phyloP scores from a whole-genome alignment of 2,113 vertebrate species.

The Syrrhaptes paradoxus region DNA sequence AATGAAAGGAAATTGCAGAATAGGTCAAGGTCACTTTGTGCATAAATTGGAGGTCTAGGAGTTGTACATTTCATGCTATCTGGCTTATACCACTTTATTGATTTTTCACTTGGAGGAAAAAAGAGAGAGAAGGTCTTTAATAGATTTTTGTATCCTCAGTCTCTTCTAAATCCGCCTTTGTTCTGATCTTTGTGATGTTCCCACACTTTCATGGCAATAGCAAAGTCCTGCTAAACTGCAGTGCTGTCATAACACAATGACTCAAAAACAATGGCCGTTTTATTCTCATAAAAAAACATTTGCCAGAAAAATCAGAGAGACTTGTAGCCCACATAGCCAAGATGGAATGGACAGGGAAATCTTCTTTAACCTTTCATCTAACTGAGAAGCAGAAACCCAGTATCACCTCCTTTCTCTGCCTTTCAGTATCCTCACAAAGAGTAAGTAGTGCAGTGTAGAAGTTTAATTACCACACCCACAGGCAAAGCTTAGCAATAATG shows the following conservation, averaged over 20 bases:
- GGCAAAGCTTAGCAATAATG: not conserved
- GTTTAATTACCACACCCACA: not conserved
- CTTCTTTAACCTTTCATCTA: not conserved
- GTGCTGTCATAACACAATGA: not conserved
- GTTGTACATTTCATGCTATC: constrained; percentile 35
- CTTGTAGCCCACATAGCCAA: not conserved
- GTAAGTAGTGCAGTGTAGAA: not conserved
- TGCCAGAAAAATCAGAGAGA: not conserved
- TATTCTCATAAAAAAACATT: not conserved
- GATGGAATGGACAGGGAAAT: not conserved
- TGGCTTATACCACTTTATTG: constrained; percentile 56
- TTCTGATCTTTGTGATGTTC: constrained; percentile 5
- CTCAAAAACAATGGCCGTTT: not conserved
- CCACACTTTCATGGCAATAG: not conserved
- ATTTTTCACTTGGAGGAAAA: constrained; percentile 46
- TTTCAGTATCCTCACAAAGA: not conserved
- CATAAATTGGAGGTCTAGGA: constrained; percentile 35
- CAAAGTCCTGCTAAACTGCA: not conserved
- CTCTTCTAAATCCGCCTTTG: constrained; percentile 42
- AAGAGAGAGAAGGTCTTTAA: constrained; percentile 37
- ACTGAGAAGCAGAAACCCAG: not conserved
- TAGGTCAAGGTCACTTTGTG: constrained; percentile 62
- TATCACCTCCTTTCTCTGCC: not conserved
- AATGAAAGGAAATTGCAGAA: constrained; percentile 59
- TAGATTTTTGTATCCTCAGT: constrained; percentile 59